Conservation (phyloP, 2,888 invertebrate species). For the Aspidiotus destructor region DNA sequence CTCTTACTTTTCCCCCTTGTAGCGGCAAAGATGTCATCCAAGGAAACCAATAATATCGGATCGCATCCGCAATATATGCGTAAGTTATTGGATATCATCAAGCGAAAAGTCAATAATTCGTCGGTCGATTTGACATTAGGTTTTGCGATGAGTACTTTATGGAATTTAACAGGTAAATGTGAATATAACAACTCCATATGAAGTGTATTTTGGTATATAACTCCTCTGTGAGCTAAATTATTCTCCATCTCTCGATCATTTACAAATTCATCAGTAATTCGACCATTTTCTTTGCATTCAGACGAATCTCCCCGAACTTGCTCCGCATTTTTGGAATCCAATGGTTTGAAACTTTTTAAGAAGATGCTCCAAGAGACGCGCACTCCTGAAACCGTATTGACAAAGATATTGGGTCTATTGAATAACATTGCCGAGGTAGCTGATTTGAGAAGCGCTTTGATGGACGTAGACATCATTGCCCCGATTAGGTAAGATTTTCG, state of each 20-base stretch:
- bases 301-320: slow-evolving; percentile 66
- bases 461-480: slow-evolving; percentile 49
- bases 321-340: slow-evolving; percentile 55
- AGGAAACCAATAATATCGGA: slow-evolving; percentile 57
- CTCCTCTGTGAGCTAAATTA: too few species aligned
- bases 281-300: slow-evolving; percentile 36
- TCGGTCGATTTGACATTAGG: slow-evolving; percentile 59
- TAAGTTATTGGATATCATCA: slow-evolving; percentile 56
- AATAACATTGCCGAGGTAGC: slow-evolving; percentile 68
- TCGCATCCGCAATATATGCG: slow-evolving; percentile 58
- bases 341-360: slow-evolving; percentile 57
- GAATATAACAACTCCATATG: too few species aligned
- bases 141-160: slow-evolving; percentile 64
- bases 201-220: too few species aligned
- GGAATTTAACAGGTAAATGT: slow-evolving; percentile 58
- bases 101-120: slow-evolving; percentile 47
- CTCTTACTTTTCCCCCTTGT: neutral
- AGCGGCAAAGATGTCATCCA: slow-evolving; percentile 53
- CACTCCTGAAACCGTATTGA: slow-evolving; percentile 58
- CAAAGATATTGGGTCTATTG: slow-evolving; percentile 61
- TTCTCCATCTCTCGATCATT: too few species aligned
- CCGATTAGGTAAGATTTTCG: slow-evolving; percentile 44
- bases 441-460: slow-evolving; percentile 46
- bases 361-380: slow-evolving; percentile 55
- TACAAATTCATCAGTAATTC: too few species aligned